Evolutionary conservation across 2,888 invertebrate species (phyloP).

Genomic region (Thumatha senex): DNA sequence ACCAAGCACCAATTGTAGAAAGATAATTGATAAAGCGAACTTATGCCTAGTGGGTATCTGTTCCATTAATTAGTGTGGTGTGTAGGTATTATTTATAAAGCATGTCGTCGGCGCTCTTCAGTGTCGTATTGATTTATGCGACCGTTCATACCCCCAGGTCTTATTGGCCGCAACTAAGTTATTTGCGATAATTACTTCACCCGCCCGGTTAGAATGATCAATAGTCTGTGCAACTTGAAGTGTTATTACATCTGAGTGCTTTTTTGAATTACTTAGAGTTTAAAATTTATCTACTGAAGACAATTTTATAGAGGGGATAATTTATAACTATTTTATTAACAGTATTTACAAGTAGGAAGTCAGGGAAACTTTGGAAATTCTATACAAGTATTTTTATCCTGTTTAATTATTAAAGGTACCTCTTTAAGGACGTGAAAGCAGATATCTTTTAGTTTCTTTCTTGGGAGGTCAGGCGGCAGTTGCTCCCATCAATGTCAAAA

Average conservation of each 20-base stretch:
- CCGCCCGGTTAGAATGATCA: constrained; percentile 48
- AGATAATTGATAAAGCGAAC: constrained; percentile 54
- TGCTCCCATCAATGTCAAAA: no score
- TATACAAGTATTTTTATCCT: no score
- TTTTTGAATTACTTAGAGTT: neutral
- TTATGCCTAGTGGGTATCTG: constrained; percentile 60
- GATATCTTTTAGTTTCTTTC: no score
- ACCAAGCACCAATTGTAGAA: constrained; percentile 19
- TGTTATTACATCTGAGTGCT: neutral
- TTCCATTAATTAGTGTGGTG: constrained; percentile 58
- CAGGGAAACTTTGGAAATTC: no score
- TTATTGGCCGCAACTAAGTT: constrained; percentile 56
- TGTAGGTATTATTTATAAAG: constrained; percentile 55
- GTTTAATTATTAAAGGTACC: no score
- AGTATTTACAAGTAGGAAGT: no score
- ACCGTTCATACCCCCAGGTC: constrained; percentile 45
- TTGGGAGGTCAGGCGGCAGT: no score
- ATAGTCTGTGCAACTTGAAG: constrained; percentile 22
- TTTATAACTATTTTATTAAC: no score
- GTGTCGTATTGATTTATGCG: constrained; percentile 67
- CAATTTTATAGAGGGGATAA: no score
- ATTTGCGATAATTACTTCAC: constrained; percentile 66
- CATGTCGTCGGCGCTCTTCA: constrained; percentile 46
- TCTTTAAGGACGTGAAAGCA: no score
- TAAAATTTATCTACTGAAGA: no score